Base-by-base conservation (phyloP, 2,888 invertebrate species). In the Cryptosula pallasiana region DNA sequence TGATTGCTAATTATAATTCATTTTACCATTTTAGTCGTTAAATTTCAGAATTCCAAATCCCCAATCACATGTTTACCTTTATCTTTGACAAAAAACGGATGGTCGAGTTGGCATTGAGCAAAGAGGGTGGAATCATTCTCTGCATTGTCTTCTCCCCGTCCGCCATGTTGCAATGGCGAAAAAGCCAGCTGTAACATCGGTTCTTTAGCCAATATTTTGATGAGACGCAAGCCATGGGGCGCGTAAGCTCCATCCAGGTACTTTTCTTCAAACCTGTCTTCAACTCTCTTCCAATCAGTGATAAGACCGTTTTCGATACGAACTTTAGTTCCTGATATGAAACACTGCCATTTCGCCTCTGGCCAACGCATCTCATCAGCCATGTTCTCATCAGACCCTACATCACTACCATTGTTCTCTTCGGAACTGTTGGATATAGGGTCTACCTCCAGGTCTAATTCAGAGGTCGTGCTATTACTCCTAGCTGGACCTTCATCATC, bases 1-100 rank as follows among this genome's bases (percentile, higher is more conserved):
- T n/a, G n/a, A n/a, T n/a, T n/a, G n/a, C n/a, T n/a, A n/a, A n/a
- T n/a, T n/a, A n/a, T n/a, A n/a, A n/a, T n/a, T n/a, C n/a, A n/a
- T n/a, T n/a, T n/a, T n/a, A n/a, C n/a, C n/a, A n/a, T n/a, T n/a
- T n/a, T n/a, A n/a, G n/a, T n/a, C n/a, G n/a, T n/a, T n/a, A n/a
- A n/a, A n/a, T n/a, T n/a, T n/a, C n/a, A n/a, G n/a, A n/a, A n/a
- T n/a, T n/a, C n/a, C n/a, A n/a, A n/a, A n/a, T n/a, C n/a, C n/a
- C n/a, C n/a, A n/a, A n/a, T n/a, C n/a, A n/a, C n/a, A n/a, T n/a
- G 25, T 74, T 55, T 75, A 83, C 83, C 83, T 79, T 81, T 81
- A 63, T 83, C 80, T 75, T 78, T 81, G 25, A 84, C 83, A 76
- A 81, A 83, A 77, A 85, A 84, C 23, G 83, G 84, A 75, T 85